These are phyloP conservation scores for Sceloporus undulatus DNA, from an alignment of 2,113 vertebrate species.

Conservation along the genomic window DNA sequence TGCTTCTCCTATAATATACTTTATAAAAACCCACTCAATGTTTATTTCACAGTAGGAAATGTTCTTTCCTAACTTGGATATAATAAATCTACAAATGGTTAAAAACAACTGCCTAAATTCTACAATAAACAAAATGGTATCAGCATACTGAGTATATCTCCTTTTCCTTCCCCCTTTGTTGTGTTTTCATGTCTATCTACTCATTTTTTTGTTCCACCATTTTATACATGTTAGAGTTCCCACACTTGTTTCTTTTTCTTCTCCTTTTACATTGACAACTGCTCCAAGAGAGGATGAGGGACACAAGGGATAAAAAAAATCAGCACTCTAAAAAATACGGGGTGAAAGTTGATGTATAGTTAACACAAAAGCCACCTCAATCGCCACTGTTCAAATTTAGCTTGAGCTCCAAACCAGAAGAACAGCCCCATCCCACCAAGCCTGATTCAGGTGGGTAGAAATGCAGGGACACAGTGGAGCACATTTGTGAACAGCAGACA, in stretches of 20 bases:
- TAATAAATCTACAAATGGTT: too few relatives aligned
- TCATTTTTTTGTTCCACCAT: neutral
- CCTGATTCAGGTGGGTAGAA: too few relatives aligned
- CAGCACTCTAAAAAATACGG: neutral
- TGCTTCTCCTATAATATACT: too few relatives aligned
- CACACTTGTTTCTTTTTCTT: neutral
- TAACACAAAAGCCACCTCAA: neutral
- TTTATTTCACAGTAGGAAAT: too few relatives aligned
- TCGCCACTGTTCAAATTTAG: neutral
- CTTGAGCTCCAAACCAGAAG: neutral
- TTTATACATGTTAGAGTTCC: neutral
- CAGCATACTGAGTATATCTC: neutral
- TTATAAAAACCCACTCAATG: too few relatives aligned
- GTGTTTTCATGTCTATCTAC: neutral
- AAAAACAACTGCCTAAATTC: neutral
- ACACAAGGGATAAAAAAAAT: too few relatives aligned
- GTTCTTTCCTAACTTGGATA: too few relatives aligned
- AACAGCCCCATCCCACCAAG: rapidly evolving
- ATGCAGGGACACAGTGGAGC: too few relatives aligned
- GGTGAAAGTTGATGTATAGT: neutral
- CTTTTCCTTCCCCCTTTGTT: neutral
- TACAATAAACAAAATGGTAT: neutral
- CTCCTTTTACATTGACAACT: neutral
- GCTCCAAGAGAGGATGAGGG: too few relatives aligned
- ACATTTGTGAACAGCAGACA: neutral